Evolutionary conservation across 1,140 invertebrate genomes (phyloP), one percentile per base, ranked within the genome.

Genomic region (Drosophila nebulosa): DNA sequence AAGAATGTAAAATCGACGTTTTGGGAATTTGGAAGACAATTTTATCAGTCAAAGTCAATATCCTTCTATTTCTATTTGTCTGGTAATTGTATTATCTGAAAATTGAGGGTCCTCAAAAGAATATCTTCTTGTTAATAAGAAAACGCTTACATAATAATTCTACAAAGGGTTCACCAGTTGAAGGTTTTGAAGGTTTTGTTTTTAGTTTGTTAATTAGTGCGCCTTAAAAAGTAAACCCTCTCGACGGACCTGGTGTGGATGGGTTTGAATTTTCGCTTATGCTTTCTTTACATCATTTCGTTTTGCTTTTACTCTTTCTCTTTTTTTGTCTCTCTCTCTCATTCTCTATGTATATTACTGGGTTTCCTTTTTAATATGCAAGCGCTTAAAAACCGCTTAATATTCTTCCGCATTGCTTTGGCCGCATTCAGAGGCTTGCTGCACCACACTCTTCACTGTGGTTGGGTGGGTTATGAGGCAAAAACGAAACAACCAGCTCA

Each of bases 331-430:
- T 32, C 30, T 12, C 7, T 7, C n/a, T 61, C 35, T 36, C 22
- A 6, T 42, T 36, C 12, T 30, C 35, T 32, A 46, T 52, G 72
- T 59, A 65, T 79, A 59, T 57, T 67, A 69, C 39, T 70, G 50
- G 39, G 39, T 60, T 65, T 81, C 51, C 62, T 72, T 74, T 81
- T 78, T 85, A 80, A 85, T 86, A 78, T 81, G 81, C 83, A 86
- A 72, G 68, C 81, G 76, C 78, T 86, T 88, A 88, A 88, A 86
- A 86, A 73, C 74, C 83, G 81, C 74, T 86, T 86, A 88, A 86
- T 86, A 86, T 86, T 86, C 81, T 86, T 86, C 81, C 81, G 81
- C 81, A 86, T 86, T 86, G 83, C 81, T 86, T 75, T 86, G 83
- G 81, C 83, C 81, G 81, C 81, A 86, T 86, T 86, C 81, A 69